Conservation (phyloP, 2,797 vertebrate genomes). For the Xiphophorus birchmanni region DNA sequence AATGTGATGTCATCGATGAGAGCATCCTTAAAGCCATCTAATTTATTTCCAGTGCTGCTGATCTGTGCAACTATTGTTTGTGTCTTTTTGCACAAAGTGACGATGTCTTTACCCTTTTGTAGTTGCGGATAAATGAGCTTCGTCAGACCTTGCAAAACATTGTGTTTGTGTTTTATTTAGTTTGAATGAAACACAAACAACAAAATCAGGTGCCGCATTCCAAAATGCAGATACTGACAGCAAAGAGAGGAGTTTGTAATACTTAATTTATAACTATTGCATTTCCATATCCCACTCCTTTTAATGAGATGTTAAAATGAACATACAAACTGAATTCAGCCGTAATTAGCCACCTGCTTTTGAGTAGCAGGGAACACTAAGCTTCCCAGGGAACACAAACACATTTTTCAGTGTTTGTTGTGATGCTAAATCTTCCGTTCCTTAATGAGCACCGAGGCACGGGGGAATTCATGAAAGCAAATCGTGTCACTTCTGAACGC, state of each 20-base stretch:
- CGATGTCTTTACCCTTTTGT: not conserved
- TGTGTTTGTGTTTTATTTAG: not conserved
- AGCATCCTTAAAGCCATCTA: not conserved
- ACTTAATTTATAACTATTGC: not conserved
- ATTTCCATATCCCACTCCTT: constrained; percentile 6
- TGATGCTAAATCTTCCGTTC: constrained; percentile 31
- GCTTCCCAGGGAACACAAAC: constrained; percentile 39
- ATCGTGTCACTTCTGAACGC: constrained; percentile 28
- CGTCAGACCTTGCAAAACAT: not conserved
- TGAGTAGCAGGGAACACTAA: constrained; percentile 42
- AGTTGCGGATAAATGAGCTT: not conserved
- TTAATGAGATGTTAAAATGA: constrained; percentile 32
- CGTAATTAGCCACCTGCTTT: constrained; percentile 40
- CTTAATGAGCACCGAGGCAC: constrained; percentile 52
- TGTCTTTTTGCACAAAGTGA: not conserved
- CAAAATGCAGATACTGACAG: not conserved
- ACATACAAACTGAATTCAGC: constrained; percentile 11
- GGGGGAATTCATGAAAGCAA: constrained; percentile 33
- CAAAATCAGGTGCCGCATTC: not conserved
- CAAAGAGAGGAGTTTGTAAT: not conserved
- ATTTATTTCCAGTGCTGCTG: not conserved
- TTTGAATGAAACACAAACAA: not conserved
- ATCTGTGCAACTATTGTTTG: not conserved
- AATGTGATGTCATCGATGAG: not conserved
- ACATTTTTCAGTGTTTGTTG: constrained; percentile 40